Conservation (phyloP, 2,797 vertebrate species). For the Dermochelys coriacea region DNA sequence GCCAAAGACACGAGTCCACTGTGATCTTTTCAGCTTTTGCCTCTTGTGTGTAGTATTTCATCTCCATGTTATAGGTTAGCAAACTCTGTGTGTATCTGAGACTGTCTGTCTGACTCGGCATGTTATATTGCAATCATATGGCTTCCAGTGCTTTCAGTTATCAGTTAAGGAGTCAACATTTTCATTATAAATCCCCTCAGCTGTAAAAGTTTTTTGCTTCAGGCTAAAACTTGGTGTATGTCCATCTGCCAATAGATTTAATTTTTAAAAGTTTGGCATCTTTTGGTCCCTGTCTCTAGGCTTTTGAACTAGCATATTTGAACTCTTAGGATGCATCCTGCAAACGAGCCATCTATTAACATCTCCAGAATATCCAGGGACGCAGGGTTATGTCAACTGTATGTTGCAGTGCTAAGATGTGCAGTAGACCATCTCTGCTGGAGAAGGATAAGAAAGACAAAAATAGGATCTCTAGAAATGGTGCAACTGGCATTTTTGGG, state of each 20-base stretch:
- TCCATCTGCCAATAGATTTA: background rate
- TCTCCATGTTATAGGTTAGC: background rate
- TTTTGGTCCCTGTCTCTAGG: background rate
- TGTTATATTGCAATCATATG: background rate
- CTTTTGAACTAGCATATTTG: background rate
- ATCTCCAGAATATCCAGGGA: background rate
- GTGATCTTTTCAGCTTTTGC: background rate
- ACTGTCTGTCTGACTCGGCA: background rate
- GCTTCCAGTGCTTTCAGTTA: background rate
- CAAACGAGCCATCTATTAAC: background rate
- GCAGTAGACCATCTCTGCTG: background rate
- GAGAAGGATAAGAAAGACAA: background rate
- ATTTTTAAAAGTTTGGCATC: background rate
- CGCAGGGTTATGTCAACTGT: background rate
- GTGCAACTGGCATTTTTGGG: background rate
- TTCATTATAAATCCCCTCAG: background rate
- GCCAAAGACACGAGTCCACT: background rate
- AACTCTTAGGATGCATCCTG: background rate
- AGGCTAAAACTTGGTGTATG: background rate
- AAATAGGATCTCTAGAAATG: background rate
- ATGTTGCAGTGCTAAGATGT: background rate
- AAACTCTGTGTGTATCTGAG: background rate
- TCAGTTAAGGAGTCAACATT: background rate
- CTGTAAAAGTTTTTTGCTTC: background rate
- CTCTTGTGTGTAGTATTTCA: background rate